Base-by-base conservation (phyloP, 2,797 vertebrate species). In the Nyctibius grandis region DNA sequence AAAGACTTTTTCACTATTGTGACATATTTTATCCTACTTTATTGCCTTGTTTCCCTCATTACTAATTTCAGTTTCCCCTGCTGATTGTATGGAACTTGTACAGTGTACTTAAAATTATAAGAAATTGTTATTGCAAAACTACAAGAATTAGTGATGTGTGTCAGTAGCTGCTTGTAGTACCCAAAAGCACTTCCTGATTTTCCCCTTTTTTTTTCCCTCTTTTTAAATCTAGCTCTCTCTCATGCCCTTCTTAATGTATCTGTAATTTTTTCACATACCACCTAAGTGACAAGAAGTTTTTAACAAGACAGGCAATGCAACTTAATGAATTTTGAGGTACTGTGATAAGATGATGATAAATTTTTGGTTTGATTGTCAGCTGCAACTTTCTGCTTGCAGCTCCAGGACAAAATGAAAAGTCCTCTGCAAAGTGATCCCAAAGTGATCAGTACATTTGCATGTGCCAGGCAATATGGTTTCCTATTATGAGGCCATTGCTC, bases 121-220 rank as follows among this genome's bases (percentile, higher is more conserved):
- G 12, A 89, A 87, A 83, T 36, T 33, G 2, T 48, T 59, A 57
- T 3, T 57, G 23, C 33, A 82, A 65, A 94, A 59, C 75, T 47
- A 23, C 6, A 45, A 31, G 38, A 69, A 64, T 60, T 65, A 57
- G 29, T 8, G 5, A 6, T 26, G 15, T 68, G 14, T 42, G 72
- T 83, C 56, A 60, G 33, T 19, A 67, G 10, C 31, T 59, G 20
- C 12, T 40, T 76, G 34, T 53, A 57, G 33, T n/a, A 64, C 4
- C 5, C 7, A 5, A 51, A 91, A 78, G n/a, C 34, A 51, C 6
- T 60, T 72, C 0, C n/a, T 38, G 3, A 0, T 9, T 53, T 73
- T 73, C n/a, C 15, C 13, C 33, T n/a, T 6, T 1, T 18, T n/a
- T 31, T 31, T 18, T 2, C 1, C 1, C 20, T 51, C 25, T 29